Conservation (phyloP, 2,113 vertebrate genomes). For the human region GRCh38 chr12:106680001-106680500, state of each 20-base stretch:
- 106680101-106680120: background rate
- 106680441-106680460: background rate
- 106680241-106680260: background rate
- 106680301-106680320: background rate
- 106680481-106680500: background rate
- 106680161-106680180: background rate
- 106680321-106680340: background rate
- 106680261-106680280: background rate
- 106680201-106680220: background rate
- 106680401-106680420: background rate
- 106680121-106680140: background rate
- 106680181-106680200: background rate
- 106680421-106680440: background rate
- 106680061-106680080: rapidly evolving
- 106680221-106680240: background rate
- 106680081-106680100: background rate
- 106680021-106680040: background rate
- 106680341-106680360: rapidly evolving
- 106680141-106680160: background rate
- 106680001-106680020: background rate
- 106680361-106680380: background rate
- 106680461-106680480: background rate
- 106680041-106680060: background rate
- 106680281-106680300: background rate
- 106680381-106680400: too few relatives aligned